Evolutionary conservation across 2,113 vertebrate genomes (phyloP), one percentile per base, ranked within the genome.

Genomic region (Triplophysa siluroides): DNA sequence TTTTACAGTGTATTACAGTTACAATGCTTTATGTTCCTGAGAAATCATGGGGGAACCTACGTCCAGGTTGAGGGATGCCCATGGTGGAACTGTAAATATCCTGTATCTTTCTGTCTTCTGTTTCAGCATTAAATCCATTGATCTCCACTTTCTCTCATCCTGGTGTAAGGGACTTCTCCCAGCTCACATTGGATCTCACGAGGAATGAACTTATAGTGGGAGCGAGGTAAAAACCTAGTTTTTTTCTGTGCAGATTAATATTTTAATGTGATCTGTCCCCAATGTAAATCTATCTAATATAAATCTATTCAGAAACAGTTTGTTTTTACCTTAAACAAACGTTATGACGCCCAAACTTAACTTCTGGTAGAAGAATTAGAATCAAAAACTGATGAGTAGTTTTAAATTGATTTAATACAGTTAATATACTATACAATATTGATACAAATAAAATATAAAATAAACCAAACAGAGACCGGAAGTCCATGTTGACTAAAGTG

Each of bases 161-260:
- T 14, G 94, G 94, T 69, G 96, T 95, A 75, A 92, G 87, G 70
- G 97, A 99, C 89, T 99, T 94, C 91, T 99, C 97, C 78, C 97
- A 98, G 90, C 93, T 99, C 71, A 96, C 96, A 80, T 93, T 99
- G 85, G 98, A 99, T 90, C 94, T 96, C 87, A 94, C 92, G 82
- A 93, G 97, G 90, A 97, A 98, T 90, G 97, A 99, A 89, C 95
- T 99, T 88, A 95, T 99, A 85, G 95, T 98, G 83, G 98, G 98
- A 91, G 96, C 98, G 90, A 99, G 98, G 98, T 98, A 95, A 95
- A 54, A 63, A 23, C 71, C 6, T 14, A n/a, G 6, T 45, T 16
- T 18, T 1, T 26, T 41, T 52, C 41, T 38, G n/a, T 24, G 56
- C 58, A 64, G 67, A 65, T 54, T 2, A 14, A 12, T 50, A 16